Conservation (phyloP, 2,888 invertebrate species). For the Holacanthella duospinosa region DNA sequence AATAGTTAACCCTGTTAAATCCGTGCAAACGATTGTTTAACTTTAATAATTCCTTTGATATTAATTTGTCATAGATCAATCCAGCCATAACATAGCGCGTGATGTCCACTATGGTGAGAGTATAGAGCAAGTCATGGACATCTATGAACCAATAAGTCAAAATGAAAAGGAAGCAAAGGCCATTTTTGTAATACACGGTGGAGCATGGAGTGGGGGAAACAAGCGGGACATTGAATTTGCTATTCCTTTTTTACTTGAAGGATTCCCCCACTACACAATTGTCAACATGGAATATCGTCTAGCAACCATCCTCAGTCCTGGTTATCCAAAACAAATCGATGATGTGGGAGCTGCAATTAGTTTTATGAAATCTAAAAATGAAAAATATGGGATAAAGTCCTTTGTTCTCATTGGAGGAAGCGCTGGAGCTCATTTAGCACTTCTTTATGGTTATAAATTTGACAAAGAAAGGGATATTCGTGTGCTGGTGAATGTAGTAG, state of each 20-base stretch:
- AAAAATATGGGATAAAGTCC: neutral
- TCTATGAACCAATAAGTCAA: neutral
- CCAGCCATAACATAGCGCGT: neutral
- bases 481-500: constrained; percentile 2
- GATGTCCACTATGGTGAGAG: neutral
- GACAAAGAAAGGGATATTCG: neutral
- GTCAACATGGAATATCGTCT: constrained; percentile 9
- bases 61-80: too few relatives aligned
- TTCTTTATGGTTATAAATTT: constrained; percentile 1
- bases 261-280: neutral
- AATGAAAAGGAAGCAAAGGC: neutral
- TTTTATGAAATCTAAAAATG: neutral
- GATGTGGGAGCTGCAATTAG: neutral
- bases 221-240: neutral
- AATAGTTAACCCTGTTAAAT: too few relatives aligned
- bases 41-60: too few relatives aligned
- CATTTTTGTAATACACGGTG: constrained; percentile 8
- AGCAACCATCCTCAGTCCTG: neutral
- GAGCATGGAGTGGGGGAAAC: constrained; percentile 4
- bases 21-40: too few relatives aligned
- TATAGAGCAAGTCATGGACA: constrained; percentile 3
- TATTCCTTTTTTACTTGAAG: neutral
- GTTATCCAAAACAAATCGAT: neutral
- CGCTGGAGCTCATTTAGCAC: constrained; percentile 6
- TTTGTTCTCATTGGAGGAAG: neutral